phyloP scores from a whole-genome alignment of 2,888 invertebrate genomes.

The Rotaria magnacalcarata region DNA sequence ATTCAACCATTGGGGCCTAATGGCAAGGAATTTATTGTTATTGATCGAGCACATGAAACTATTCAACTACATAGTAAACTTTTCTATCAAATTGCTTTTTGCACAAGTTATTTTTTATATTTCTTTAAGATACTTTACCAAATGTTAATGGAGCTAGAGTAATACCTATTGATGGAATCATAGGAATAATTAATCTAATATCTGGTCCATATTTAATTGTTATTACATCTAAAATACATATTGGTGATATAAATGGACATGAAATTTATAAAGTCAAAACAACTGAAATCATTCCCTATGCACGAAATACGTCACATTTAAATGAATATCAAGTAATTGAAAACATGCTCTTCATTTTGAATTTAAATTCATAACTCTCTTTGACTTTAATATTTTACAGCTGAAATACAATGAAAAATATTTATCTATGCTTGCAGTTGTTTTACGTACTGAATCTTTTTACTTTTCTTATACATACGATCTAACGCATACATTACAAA shows the following conservation, averaged over 20 bases:
- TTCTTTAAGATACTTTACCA: not conserved
- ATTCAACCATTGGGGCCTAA: not conserved
- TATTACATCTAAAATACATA: conserved; percentile 32
- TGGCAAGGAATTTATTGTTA: conserved; percentile 33
- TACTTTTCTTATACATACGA: conserved; percentile 93
- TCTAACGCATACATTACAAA: conserved; percentile 81
- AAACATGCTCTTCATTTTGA: not conserved
- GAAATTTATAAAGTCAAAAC: conserved; percentile 41
- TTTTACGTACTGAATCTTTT: conserved; percentile 76
- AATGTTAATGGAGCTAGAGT: not conserved
- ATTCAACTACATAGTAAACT: not conserved
- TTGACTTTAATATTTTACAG: not conserved
- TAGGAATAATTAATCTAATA: conserved; percentile 40
- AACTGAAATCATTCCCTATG: conserved; percentile 39
- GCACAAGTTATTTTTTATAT: not conserved
- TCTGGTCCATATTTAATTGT: conserved; percentile 41
- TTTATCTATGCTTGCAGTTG: conserved; percentile 75
- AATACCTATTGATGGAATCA: conserved; percentile 38
- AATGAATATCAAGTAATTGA: conserved; percentile 41
- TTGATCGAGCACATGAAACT: conserved; percentile 39
- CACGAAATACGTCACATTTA: conserved; percentile 34
- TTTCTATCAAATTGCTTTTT: not conserved
- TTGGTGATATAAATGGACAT: conserved; percentile 40
- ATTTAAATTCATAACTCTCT: not conserved
- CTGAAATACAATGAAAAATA: conserved; percentile 69